Base-by-base conservation (phyloP, 2,888 invertebrate species). In the Drosophila lacicola region DNA sequence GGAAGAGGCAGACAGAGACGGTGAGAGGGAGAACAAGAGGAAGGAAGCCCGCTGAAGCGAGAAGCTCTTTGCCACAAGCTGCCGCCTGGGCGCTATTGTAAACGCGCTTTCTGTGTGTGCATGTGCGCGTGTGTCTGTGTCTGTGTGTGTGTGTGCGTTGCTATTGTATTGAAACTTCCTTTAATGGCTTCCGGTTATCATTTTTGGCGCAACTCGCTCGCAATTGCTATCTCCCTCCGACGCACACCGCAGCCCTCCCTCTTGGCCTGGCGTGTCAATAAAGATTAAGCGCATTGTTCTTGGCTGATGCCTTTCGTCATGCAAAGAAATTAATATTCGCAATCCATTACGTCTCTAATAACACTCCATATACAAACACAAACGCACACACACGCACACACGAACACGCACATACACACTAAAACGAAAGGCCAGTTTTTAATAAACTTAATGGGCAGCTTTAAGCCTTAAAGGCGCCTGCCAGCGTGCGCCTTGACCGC, bases 141-240 rank as follows among this genome's bases (percentile, higher is more conserved):
- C 57, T 49, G 53, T 36, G 60, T 62, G 53, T 62, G 54, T 70
- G 45, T 65, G 34, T 69, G 55, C 63, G 37, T 37, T 68, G 71
- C 47, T 64, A 78, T 81, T 88, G 82, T 86, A 86, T 79, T 88
- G 78, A 86, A 84, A 88, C 80, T 84, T 82, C 82, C 80, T 86
- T 88, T 86, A 84, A 88, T 88, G 89, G 84, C 84, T 89, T 88
- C 82, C 89, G 89, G 88, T 82, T 88, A 88, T 88, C 89, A 85
- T 83, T 88, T 83, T 89, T 73, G 82, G 79, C 74, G 50, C 72
- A 75, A 79, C 74, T 70, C 72, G 58, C 60, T 67, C 36, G 19
- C 62, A 68, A 34, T 54, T 57, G 54, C 61, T 45, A 58, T 36
- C 55, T 54, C 44, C 13, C 21, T 46, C 45, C 54, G n/a, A 11